phyloP scores from a whole-genome alignment of 2,888 invertebrate genomes.

The Euplexia lucipara region DNA sequence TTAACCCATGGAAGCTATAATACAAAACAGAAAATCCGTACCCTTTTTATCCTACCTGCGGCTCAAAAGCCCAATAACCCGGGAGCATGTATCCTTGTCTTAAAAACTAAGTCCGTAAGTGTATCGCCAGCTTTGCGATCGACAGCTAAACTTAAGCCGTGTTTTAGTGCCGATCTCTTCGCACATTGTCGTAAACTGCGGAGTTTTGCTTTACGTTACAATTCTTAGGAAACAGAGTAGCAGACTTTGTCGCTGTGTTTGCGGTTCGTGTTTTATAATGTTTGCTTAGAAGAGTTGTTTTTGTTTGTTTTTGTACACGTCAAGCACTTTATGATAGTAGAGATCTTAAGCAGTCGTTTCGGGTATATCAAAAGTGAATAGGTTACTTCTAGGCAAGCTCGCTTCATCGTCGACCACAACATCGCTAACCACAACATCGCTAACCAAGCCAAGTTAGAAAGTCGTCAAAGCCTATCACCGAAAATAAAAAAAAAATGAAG shows the following conservation, averaged over 20 bases:
- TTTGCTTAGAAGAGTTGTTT: not conserved
- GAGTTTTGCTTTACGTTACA: constrained; percentile 44
- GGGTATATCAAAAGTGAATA: too few species aligned
- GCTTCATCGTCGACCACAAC: too few species aligned
- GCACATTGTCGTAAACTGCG: constrained; percentile 36
- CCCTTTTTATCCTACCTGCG: not conserved
- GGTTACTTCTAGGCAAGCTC: too few species aligned
- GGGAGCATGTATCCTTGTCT: constrained; percentile 9
- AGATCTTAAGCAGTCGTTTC: too few species aligned
- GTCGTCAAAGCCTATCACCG: too few species aligned
- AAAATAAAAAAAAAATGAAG: too few species aligned
- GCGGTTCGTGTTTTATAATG: constrained; percentile 11
- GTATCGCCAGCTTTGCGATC: constrained; percentile 31
- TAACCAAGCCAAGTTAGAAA: too few species aligned
- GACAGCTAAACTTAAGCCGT: constrained; percentile 39
- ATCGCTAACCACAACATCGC: too few species aligned
- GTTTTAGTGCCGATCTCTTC: constrained; percentile 44
- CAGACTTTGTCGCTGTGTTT: constrained; percentile 41
- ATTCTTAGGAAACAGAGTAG: constrained; percentile 32
- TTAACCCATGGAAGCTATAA: too few species aligned
- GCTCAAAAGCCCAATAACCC: not conserved
- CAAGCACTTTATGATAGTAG: too few species aligned
- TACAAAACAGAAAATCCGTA: too few species aligned
- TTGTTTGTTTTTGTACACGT: not conserved
- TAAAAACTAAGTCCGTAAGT: constrained; percentile 27